A percentile compares a stretch with the other conserved stretches of the same genome.
Evolutionary conservation across 2,888 invertebrate species (phyloP).

Genomic region (Cotesia congregata): DNA sequence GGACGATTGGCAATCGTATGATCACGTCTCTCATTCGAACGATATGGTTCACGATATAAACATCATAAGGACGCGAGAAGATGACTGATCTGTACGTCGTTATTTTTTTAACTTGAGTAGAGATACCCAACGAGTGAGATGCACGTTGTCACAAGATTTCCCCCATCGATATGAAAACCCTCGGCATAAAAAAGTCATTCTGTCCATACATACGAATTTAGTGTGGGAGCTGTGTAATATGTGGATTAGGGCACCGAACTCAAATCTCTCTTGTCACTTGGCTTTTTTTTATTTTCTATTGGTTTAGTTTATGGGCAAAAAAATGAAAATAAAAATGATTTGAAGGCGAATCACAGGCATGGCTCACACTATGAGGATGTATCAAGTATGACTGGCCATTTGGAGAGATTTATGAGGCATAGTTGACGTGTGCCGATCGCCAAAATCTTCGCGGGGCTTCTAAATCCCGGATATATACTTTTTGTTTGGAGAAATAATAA

Average conservation of each 20-base stretch:
- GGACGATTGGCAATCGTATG: neutral
- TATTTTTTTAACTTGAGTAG: neutral
- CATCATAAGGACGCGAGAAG: slow-evolving; percentile 9
- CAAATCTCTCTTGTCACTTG: neutral
- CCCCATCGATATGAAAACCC: neutral
- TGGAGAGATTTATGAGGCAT: neutral
- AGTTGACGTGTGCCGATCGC: neutral
- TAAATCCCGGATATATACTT: neutral
- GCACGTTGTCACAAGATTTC: slow-evolving; percentile 5
- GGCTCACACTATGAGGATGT: neutral
- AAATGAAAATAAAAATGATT: neutral
- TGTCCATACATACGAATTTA: neutral
- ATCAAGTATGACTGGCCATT: neutral
- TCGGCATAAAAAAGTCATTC: neutral
- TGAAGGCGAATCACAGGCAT: neutral
- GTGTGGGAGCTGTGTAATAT: neutral
- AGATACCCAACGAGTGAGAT: neutral
- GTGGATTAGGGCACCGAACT: neutral
- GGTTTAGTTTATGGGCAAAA: neutral
- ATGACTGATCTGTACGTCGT: slow-evolving; percentile 5
- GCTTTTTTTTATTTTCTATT: neutral
- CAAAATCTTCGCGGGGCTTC: neutral
- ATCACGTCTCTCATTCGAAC: slow-evolving; percentile 2
- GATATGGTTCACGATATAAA: neutral
- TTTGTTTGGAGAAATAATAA: neutral